Evolutionary conservation across 2,797 vertebrate genomes (phyloP), one percentile per base, ranked within the genome.

Genomic region (Vipera ursinii): DNA sequence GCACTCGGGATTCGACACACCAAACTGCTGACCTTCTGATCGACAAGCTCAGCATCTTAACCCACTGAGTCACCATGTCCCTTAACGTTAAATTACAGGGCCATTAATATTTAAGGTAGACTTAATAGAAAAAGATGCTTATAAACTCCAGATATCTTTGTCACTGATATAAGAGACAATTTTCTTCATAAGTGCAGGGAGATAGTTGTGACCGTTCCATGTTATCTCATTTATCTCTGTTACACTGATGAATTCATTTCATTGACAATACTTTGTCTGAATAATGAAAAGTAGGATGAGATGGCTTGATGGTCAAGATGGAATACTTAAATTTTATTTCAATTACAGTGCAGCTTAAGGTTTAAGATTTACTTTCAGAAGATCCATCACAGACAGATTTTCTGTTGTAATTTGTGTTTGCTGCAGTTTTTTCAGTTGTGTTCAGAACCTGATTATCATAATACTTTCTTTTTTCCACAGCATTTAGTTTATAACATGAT

Each of bases 181-280:
- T 98, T 98, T 96, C 96, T 94, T 97, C 97, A 96, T 97, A 97
- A 97, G 97, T 98, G 98, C 94, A 92, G 94, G 97, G 97, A 98
- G 97, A 98, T 97, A 97, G 97, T 94, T 97, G 96, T 97, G 97
- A 98, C 98, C 98, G 97, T 98, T 98, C 98, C 97, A 96, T 97
- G 97, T 97, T 97, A 96, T 97, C 96, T 97, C 98, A 98, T 99
- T 99, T 98, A 97, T 99, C 98, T 98, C 97, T 97, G 97, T 97
- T 97, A 96, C 97, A 97, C 96, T 99, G 98, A 98, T 98, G 97
- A 98, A 99, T 99, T 98, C 97, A 98, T 99, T 98, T 98, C 95
- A 95, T 97, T 98, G 98, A 98, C 98, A 98, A 98, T 98, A 96
- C 97, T 97, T 96, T 97, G 94, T 97, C 95, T 95, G 97, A 98